Evolutionary conservation across 1,140 invertebrate species (phyloP).

Genomic region (Ridgeia piscesae): DNA sequence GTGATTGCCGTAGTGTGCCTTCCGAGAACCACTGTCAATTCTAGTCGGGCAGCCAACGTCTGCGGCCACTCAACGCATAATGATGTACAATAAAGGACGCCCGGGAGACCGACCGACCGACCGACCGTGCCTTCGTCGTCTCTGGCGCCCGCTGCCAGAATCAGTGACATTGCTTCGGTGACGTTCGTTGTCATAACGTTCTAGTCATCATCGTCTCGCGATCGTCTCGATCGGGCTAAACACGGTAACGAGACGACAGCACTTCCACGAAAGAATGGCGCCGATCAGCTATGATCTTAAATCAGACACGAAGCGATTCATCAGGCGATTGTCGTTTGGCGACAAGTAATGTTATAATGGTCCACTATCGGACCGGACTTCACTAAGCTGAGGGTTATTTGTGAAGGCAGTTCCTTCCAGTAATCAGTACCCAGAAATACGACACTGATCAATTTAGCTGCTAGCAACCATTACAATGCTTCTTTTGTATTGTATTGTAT

Average conservation of each 20-base stretch:
- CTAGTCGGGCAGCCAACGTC: neutral
- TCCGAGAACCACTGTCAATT: neutral
- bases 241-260: neutral
- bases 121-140: neutral
- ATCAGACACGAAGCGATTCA: neutral
- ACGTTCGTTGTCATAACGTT: neutral
- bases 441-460: neutral
- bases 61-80: neutral
- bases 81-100: neutral
- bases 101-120: neutral
- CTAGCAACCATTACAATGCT: neutral
- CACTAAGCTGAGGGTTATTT: neutral
- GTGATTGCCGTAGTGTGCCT: neutral
- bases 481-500: too few species aligned
- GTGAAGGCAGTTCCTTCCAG: neutral
- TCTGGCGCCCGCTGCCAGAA: neutral
- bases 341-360: neutral
- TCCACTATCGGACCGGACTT: neutral
- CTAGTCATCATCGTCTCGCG: neutral
- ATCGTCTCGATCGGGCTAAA: neutral
- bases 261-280: neutral
- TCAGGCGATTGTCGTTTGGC: neutral
- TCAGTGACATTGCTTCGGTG: neutral
- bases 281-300: neutral
- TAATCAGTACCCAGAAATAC: neutral